A percentile compares a stretch with the other conserved stretches of the same genome.
These are phyloP conservation scores for Diprion similis DNA, from an alignment of 1,140 invertebrate genomes.

Conservation along the genomic window DNA sequence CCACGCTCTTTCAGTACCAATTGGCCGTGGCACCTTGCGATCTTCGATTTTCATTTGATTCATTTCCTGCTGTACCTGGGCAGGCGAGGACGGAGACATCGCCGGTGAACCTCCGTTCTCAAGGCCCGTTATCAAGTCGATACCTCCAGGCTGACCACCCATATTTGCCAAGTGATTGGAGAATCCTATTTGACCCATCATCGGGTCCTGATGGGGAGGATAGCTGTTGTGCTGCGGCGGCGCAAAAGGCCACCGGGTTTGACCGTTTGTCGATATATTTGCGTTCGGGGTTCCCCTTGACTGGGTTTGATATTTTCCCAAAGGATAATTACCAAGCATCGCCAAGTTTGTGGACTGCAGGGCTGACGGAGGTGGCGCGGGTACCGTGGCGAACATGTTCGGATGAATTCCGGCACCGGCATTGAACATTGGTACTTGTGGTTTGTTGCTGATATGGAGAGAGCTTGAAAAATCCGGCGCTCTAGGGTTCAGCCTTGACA, in stretches of 20 bases:
- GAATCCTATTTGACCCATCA: slow-evolving; percentile 52
- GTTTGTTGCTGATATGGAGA: slow-evolving; percentile 58
- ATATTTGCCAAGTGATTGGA: slow-evolving; percentile 54
- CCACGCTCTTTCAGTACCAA: slow-evolving; percentile 78
- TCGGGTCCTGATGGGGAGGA: slow-evolving; percentile 51
- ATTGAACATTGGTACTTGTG: slow-evolving; percentile 59
- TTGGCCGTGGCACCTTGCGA: slow-evolving; percentile 76
- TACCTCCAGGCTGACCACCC: slow-evolving; percentile 57
- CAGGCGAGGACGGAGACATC: slow-evolving; percentile 66
- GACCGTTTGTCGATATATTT: slow-evolving; percentile 42
- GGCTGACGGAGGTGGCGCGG: slow-evolving; percentile 54
- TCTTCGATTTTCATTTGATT: slow-evolving; percentile 66
- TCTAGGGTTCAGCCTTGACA: slow-evolving; percentile 85
- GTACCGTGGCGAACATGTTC: slow-evolving; percentile 52
- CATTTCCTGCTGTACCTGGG: slow-evolving; percentile 49
- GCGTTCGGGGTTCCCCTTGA: slow-evolving; percentile 24
- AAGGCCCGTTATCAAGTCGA: slow-evolving; percentile 61
- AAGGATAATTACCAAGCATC: slow-evolving; percentile 47
- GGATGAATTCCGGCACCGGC: slow-evolving; percentile 46
- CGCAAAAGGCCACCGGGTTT: slow-evolving; percentile 51
- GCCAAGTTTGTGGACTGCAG: slow-evolving; percentile 57
- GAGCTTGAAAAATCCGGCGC: slow-evolving; percentile 81
- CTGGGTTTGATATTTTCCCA: slow-evolving; percentile 51
- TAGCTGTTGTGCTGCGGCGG: slow-evolving; percentile 49
- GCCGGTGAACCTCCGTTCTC: slow-evolving; percentile 68